phyloP scores from a whole-genome alignment of 2,888 invertebrate genomes.

The Netelia virgata region DNA sequence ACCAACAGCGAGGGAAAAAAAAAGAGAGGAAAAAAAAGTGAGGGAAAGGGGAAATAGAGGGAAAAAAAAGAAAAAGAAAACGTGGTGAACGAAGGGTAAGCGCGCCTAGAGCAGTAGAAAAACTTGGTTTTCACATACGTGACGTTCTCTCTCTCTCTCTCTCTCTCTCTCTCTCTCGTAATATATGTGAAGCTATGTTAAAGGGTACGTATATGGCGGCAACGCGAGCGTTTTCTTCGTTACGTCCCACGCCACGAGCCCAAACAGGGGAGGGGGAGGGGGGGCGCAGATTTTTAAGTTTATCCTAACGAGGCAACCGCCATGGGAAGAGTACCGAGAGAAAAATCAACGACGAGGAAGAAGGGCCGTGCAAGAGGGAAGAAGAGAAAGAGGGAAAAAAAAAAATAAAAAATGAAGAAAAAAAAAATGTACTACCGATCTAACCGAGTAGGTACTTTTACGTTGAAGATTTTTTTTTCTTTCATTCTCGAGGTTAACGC shows the following conservation, averaged over 20 bases:
- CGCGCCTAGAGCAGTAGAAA: slow-evolving; percentile 31
- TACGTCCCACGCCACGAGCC: slow-evolving; percentile 42
- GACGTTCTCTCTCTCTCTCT: not conserved
- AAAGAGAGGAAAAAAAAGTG: slow-evolving; percentile 6
- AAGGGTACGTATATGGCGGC: no score
- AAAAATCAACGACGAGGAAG: slow-evolving; percentile 12
- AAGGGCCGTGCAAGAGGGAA: slow-evolving; percentile 3
- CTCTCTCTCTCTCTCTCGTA: not conserved
- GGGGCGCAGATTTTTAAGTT: slow-evolving; percentile 45
- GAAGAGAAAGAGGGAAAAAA: not conserved
- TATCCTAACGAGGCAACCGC: slow-evolving; percentile 52
- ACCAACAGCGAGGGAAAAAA: slow-evolving; percentile 36
- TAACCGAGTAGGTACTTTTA: not conserved
- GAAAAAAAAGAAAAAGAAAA: slow-evolving; percentile 29
- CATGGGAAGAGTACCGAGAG: not conserved
- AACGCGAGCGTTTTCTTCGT: slow-evolving; percentile 16
- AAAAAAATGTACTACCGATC: not conserved
- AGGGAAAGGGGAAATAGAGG: slow-evolving; percentile 9
- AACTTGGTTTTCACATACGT: slow-evolving; percentile 30
- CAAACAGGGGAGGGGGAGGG: slow-evolving; percentile 8
- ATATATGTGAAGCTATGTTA: not conserved
- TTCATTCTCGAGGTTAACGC: not conserved
- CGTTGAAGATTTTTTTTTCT: not conserved
- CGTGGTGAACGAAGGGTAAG: slow-evolving; percentile 14
- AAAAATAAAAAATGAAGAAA: not conserved